Conservation (phyloP, 2,797 vertebrate species). For the Ambastaia sidthimunki region DNA sequence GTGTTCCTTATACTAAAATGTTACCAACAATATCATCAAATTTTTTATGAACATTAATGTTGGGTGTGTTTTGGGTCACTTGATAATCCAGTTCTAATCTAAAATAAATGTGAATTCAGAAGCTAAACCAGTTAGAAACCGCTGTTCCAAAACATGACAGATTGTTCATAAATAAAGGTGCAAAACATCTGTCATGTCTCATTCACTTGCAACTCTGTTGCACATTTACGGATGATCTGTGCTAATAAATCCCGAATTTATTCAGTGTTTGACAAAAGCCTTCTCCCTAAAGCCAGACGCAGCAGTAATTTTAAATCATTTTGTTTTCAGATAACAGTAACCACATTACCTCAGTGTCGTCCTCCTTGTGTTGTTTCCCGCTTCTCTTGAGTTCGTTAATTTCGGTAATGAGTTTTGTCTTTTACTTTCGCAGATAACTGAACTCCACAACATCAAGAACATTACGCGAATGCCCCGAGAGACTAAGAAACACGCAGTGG, state of each 20-base stretch:
- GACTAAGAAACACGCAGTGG: slow-evolving; percentile 97
- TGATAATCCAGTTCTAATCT: neutral
- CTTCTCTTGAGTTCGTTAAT: slow-evolving; percentile 39
- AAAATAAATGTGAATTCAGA: neutral
- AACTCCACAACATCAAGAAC: slow-evolving; percentile 97
- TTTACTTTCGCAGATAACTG: slow-evolving; percentile 88
- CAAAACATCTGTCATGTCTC: neutral
- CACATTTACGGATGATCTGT: neutral
- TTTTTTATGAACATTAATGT: too few species aligned
- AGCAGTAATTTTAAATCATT: slow-evolving; percentile 32
- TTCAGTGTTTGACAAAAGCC: neutral
- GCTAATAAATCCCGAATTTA: neutral
- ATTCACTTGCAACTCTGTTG: neutral
- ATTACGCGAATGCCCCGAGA: slow-evolving; percentile 96
- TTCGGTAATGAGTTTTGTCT: slow-evolving; percentile 68
- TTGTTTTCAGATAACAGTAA: slow-evolving; percentile 33
- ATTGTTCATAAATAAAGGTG: neutral
- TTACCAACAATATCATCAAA: too few species aligned
- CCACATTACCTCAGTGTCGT: slow-evolving; percentile 34
- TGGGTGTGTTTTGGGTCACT: neutral
- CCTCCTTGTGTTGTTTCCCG: slow-evolving; percentile 17
- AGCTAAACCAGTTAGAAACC: neutral
- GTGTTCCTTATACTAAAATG: too few species aligned
- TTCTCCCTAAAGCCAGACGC: slow-evolving; percentile 4
- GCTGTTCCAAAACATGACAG: neutral